These are phyloP conservation scores for Sinopyrophorus schimmeli DNA, from an alignment of 2,888 invertebrate genomes.

Conservation along the genomic window DNA sequence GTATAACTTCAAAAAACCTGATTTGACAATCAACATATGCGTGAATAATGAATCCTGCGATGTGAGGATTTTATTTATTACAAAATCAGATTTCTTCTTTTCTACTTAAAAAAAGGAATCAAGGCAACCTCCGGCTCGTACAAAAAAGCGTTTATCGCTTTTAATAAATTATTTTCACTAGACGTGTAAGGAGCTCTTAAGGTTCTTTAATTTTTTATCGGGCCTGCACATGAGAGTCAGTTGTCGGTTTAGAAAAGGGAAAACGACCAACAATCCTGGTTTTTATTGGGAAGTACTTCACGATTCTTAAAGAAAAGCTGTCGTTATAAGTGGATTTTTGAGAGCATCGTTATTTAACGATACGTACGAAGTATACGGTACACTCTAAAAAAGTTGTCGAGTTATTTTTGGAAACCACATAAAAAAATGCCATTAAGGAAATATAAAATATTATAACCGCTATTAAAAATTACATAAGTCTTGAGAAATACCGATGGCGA, in stretches of 20 bases:
- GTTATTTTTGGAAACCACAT: too few relatives aligned
- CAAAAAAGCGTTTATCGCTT: background rate
- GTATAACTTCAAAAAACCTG: too few relatives aligned
- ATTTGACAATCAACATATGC: too few relatives aligned
- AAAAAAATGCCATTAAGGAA: too few relatives aligned
- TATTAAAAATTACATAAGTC: too few relatives aligned
- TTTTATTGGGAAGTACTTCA: constrained; percentile 17
- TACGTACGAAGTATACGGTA: too few relatives aligned
- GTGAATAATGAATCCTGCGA: too few relatives aligned
- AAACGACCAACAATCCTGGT: constrained; percentile 21
- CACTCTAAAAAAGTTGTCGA: too few relatives aligned
- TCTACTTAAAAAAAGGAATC: background rate
- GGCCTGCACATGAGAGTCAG: constrained; percentile 17
- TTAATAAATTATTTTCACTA: constrained; percentile 13
- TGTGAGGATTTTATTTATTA: too few relatives aligned
- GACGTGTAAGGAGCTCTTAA: constrained; percentile 14
- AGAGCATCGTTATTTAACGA: background rate
- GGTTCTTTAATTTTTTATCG: constrained; percentile 26
- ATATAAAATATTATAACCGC: too few relatives aligned
- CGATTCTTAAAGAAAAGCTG: constrained; percentile 8
- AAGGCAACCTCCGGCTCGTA: background rate
- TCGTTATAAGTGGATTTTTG: constrained; percentile 7
- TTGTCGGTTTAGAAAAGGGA: constrained; percentile 19
- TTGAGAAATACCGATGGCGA: too few relatives aligned
- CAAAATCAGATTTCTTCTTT: too few relatives aligned